A percentile compares a stretch with the other conserved stretches of the same genome.
phyloP scores from a whole-genome alignment of 2,797 vertebrate species.

The Malurus splendens region DNA sequence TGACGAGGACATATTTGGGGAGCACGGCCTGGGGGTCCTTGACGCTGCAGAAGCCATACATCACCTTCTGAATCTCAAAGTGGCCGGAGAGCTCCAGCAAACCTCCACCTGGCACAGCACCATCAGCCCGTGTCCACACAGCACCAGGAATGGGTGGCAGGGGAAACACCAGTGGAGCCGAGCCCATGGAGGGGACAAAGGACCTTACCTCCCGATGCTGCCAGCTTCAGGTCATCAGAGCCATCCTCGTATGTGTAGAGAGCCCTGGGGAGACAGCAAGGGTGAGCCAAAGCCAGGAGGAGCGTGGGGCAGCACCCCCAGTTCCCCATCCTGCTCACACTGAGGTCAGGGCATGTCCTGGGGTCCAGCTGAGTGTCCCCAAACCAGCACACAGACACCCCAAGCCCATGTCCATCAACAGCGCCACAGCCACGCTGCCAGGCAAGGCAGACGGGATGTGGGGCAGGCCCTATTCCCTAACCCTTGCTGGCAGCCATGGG shows the following conservation, averaged over 20 bases:
- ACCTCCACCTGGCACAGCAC: conserved; percentile 79
- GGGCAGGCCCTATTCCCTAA: not conserved
- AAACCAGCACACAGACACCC: not conserved
- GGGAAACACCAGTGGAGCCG: not conserved
- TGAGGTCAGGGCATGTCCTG: not conserved
- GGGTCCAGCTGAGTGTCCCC: fast-evolving
- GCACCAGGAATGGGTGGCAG: not conserved
- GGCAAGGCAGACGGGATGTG: not conserved
- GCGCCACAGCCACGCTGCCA: not conserved
- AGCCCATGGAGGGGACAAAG: not conserved
- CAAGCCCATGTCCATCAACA: not conserved
- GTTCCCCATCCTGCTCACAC: not conserved
- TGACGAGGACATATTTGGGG: conserved; percentile 95
- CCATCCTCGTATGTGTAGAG: conserved; percentile 93
- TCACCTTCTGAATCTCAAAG: conserved; percentile 90
- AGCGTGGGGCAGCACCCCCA: not conserved
- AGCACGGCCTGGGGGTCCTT: conserved; percentile 87
- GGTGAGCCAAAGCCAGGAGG: not conserved
- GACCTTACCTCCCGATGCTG: conserved; percentile 87
- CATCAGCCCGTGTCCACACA: not conserved
- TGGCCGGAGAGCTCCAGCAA: conserved; percentile 85
- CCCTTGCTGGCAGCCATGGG: not conserved
- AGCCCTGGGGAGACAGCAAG: conserved; percentile 77
- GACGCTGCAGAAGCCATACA: conserved; percentile 97
- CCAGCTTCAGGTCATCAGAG: conserved; percentile 85